Evolutionary conservation across 2,797 vertebrate species (phyloP).

Genomic region (Notolabrus celidotus): DNA sequence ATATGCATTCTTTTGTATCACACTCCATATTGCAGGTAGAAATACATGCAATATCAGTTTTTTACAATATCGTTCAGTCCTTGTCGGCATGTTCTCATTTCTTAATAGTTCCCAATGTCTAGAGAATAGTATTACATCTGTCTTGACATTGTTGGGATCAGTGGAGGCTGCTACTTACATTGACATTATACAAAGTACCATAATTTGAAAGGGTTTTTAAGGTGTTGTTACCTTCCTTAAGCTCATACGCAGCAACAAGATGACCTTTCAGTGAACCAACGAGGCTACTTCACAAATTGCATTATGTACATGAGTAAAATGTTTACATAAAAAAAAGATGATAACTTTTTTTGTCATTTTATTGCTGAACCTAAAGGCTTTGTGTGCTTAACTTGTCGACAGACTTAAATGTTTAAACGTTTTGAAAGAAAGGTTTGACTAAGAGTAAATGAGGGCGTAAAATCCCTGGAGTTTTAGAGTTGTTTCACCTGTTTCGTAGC

Average conservation of each 20-base stretch:
- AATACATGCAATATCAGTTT: no score
- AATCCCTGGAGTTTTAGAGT: constrained; percentile 6
- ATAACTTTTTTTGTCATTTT: not conserved
- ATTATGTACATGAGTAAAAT: no score
- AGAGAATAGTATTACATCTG: no score
- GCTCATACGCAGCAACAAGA: not conserved
- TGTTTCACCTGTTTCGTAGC: no score
- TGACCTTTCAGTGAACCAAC: not conserved
- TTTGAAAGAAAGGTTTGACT: constrained; percentile 2
- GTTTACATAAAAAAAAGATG: no score
- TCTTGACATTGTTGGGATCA: no score
- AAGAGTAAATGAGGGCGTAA: not conserved
- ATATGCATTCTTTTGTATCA: no score
- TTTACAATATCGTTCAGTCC: no score
- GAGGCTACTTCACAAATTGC: not conserved
- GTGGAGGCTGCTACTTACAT: not conserved
- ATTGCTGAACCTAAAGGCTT: constrained; percentile 2
- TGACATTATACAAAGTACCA: not conserved
- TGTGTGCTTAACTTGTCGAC: not conserved
- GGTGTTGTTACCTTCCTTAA: not conserved
- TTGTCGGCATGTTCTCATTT: no score
- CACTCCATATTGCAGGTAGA: no score
- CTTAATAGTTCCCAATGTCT: no score
- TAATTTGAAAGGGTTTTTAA: not conserved
- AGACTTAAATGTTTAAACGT: not conserved